Evolutionary conservation across 2,888 invertebrate genomes (phyloP).

Genomic region (Acanthosoma haemorrhoidale): DNA sequence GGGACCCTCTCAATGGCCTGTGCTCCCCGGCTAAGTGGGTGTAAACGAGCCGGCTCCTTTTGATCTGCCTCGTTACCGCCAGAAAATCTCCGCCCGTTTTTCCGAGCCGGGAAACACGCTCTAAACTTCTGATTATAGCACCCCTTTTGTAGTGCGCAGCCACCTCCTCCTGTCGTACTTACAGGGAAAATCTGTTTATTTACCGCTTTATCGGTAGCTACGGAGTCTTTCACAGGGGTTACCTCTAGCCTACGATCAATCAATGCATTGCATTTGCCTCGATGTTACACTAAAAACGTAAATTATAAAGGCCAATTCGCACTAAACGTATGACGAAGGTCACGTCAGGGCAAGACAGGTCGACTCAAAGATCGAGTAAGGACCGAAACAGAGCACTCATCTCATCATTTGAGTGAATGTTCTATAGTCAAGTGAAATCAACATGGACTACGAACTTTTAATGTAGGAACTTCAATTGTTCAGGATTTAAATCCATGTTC

Average conservation of each 20-base stretch:
- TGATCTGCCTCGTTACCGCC: constrained; percentile 16
- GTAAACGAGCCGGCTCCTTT: background rate
- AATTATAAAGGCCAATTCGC: too few relatives aligned
- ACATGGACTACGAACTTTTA: too few relatives aligned
- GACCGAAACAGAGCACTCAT: too few relatives aligned
- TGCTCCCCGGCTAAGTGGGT: constrained; percentile 8
- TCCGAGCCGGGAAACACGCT: constrained; percentile 19
- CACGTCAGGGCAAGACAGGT: too few relatives aligned
- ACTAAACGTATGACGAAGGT: too few relatives aligned
- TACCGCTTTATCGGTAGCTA: background rate
- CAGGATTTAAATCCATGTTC: too few relatives aligned
- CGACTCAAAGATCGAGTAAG: too few relatives aligned
- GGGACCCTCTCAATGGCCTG: background rate
- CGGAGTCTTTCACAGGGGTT: background rate
- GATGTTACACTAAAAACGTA: too few relatives aligned
- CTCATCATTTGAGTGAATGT: too few relatives aligned
- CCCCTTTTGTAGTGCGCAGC: background rate
- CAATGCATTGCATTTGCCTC: too few relatives aligned
- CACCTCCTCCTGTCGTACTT: background rate
- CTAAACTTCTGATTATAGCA: constrained; percentile 11
- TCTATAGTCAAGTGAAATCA: too few relatives aligned
- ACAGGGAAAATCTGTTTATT: constrained; percentile 1
- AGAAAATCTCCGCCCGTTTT: constrained; percentile 18
- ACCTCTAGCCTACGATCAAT: background rate
- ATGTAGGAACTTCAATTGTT: too few relatives aligned